Conservation (phyloP, 2,797 vertebrate genomes). For the Babyrousa celebensis region DNA sequence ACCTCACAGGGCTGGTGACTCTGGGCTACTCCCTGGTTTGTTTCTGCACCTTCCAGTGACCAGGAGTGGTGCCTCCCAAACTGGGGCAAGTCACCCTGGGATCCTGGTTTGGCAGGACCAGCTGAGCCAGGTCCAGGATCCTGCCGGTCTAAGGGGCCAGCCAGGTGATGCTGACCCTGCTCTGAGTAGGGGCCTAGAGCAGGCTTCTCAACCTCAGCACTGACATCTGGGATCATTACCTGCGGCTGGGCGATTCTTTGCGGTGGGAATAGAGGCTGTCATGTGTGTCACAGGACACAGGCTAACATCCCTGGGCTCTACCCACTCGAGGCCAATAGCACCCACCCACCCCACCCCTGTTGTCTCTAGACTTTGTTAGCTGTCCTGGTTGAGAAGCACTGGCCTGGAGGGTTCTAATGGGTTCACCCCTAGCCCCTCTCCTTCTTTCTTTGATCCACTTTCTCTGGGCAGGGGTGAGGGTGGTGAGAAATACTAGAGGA, state of each 20-base stretch:
- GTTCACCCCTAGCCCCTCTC: neutral
- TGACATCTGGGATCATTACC: neutral
- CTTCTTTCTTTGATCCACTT: neutral
- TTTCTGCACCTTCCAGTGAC: neutral
- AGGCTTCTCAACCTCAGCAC: neutral
- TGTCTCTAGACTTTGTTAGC: neutral
- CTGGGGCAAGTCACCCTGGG: neutral
- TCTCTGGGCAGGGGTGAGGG: neutral
- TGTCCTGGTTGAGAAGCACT: neutral
- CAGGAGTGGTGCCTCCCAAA: neutral
- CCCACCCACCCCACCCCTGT: neutral
- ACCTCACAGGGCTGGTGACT: neutral
- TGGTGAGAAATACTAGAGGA: neutral
- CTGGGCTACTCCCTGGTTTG: neutral
- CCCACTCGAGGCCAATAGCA: neutral
- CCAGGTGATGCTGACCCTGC: neutral
- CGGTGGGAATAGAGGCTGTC: too few relatives aligned
- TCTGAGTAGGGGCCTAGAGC: neutral
- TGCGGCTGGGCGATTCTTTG: neutral
- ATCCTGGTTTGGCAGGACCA: accelerated
- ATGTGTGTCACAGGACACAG: accelerated
- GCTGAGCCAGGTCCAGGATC: neutral
- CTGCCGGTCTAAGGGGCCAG: accelerated
- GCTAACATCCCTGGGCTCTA: neutral
- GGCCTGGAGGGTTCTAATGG: neutral